Evolutionary conservation across 1,140 invertebrate genomes (phyloP), one percentile per base, ranked within the genome.

Genomic region (Cotesia vestalis): DNA sequence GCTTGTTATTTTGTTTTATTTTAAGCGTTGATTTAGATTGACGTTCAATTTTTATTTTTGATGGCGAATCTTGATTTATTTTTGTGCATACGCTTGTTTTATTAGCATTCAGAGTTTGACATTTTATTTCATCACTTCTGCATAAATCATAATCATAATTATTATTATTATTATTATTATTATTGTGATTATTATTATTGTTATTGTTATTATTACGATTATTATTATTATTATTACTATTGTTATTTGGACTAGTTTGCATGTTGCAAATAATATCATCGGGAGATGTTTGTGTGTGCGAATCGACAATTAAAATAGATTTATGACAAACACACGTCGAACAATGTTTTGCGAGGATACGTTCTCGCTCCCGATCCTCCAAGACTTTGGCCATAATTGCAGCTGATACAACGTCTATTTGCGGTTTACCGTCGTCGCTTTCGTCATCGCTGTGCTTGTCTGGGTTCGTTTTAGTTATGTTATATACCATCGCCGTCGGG

Each of bases 371-470:
- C 89, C 93, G 80, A 90, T 97, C 95, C 82, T 96, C 94, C 36
- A 98, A 87, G 59, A 97, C 94, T 89, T 96, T 96, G 2, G 96
- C 95, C 91, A 98, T 95, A 61, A 98, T 92, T 12, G 95, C 93
- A 40, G 95, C 95, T 8, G 96, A 97, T 27, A 98, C 95, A 77
- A 94, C 92, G 73, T 96, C 95, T 20, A 91, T 85, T 0, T 88
- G 84, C 0, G 82, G 84, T 46, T 84, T 85, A 20, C 89, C 88
- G 77, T 91, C 89, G 77, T 89, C 89, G 75, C 80, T 78, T 81
- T 87, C 75, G 79, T 88, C 76, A 9, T 81, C 79, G 17, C 79
- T 81, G n/a, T 78, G 61, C 36, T 85, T 85, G 11, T 85, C 81
- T 4, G 66, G 38, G n/a, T 66, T 66, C 11, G 83, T 70, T 63